Base-by-base conservation (phyloP, 2,113 vertebrate genomes). In the Apteryx owenii region DNA sequence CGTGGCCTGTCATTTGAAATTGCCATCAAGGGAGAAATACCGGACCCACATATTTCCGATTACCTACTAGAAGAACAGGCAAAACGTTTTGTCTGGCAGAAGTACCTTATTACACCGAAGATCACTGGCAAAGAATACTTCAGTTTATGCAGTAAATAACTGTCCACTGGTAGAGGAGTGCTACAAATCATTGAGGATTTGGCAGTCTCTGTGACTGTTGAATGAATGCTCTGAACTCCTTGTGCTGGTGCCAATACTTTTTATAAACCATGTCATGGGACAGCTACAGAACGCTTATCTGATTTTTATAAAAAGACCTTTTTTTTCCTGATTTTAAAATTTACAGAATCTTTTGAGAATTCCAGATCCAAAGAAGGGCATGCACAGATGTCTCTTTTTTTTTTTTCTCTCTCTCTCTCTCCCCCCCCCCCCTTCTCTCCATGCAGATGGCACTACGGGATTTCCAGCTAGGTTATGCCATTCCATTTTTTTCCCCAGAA, bases 211-310 rank as follows among this genome's bases (percentile, higher is more conserved):
- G 14, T 65, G 90, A 80, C 65, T 96, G 29, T 44, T 83, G 77
- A 93, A 48, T 64, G 94, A 90, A 80, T 8, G 20, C 85, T 94
- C 83, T 72, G 84, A 93, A 87, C 87, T 94, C 71, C 76, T 17
- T 80, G 48, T 94, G 78, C 81, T 77, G 89, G 79, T 96, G 95
- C 92, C 94, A 94, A 79, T 90, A 69, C 48, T 91, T 95, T 64
- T 95, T 64, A 25, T 81, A 93, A 84, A 94, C 75, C 54, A 21
- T 72, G 69, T 70, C 60, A 68, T 64, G 56, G 83, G 95, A 90
- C 68, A 85, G 51, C 81, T 89, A 72, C 76, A 48, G 71, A 89
- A 73, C 64, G 70, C 44, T 77, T 86, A 68, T 50, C 44, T 80
- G 33, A 71, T 89, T 95, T 83, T 87, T 86, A 72, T 80, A 88